Conservation (phyloP, 2,113 vertebrate species). For the Neotragus pygmaeus region DNA sequence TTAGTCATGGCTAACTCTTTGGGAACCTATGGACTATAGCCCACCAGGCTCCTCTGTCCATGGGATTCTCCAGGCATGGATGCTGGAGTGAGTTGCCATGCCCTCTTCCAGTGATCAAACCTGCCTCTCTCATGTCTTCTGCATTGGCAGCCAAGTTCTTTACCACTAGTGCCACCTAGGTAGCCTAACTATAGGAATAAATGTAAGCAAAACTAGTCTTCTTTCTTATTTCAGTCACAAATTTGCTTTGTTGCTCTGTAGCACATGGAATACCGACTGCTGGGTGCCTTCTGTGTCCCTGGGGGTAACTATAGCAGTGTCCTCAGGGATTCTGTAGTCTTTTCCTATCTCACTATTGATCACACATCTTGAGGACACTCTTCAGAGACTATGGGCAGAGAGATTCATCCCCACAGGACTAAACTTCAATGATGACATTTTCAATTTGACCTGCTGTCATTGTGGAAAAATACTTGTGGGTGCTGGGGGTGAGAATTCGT, state of each 20-base stretch:
- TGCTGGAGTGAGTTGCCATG: neutral
- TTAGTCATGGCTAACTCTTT: neutral
- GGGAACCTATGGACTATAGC: neutral
- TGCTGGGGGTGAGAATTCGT: neutral
- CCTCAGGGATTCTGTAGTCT: neutral
- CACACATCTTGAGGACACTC: neutral
- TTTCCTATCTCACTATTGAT: neutral
- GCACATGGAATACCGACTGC: neutral
- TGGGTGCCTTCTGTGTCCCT: too few relatives aligned
- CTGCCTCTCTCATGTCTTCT: neutral
- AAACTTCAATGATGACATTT: neutral
- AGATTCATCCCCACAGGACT: neutral
- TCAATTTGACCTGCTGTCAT: neutral
- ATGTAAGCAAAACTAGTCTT: neutral
- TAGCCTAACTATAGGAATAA: neutral
- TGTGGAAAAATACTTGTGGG: neutral
- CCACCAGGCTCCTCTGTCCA: neutral
- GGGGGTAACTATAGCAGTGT: neutral
- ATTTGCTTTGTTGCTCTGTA: neutral
- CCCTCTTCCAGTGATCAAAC: neutral
- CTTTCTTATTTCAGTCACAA: neutral
- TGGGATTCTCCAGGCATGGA: neutral
- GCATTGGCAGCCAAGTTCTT: neutral
- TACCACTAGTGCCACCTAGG: neutral
- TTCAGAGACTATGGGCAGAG: neutral